These are phyloP conservation scores for Neodontobutis hainanensis DNA, from an alignment of 2,113 vertebrate species.

Conservation along the genomic window DNA sequence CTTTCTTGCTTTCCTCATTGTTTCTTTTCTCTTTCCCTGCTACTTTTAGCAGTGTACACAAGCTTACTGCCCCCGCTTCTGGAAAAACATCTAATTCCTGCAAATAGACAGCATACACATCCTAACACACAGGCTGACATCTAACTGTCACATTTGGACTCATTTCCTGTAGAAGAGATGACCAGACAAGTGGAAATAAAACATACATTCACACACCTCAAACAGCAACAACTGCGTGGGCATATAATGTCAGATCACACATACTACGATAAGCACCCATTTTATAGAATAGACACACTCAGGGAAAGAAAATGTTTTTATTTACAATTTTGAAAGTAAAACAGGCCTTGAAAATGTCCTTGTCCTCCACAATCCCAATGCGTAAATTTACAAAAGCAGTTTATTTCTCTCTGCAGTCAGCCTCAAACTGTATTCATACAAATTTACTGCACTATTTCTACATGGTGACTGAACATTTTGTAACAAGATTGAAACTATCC, in stretches of 20 bases:
- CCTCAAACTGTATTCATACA: background rate
- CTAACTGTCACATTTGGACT: slow-evolving; percentile 55
- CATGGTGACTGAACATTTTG: too few species aligned
- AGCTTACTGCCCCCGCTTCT: slow-evolving; percentile 52
- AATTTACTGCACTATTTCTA: background rate
- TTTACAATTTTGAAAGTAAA: background rate
- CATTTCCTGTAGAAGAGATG: slow-evolving; percentile 58
- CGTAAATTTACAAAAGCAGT: background rate
- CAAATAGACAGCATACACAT: slow-evolving; percentile 9
- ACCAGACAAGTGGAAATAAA: slow-evolving; percentile 66
- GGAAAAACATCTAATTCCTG: slow-evolving; percentile 20
- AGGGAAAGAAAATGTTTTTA: slow-evolving; percentile 10
- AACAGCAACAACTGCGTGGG: slow-evolving; percentile 48
- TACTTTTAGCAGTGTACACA: slow-evolving; percentile 55
- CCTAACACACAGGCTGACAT: slow-evolving; percentile 19
- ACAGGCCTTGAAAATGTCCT: background rate
- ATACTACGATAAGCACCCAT: slow-evolving; percentile 65
- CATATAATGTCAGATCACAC: slow-evolving; percentile 62
- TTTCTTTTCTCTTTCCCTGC: slow-evolving; percentile 48
- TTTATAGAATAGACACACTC: slow-evolving; percentile 61
- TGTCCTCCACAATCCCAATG: background rate
- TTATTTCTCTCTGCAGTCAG: background rate
- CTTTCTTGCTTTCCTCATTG: slow-evolving; percentile 52
- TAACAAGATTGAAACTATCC: too few species aligned
- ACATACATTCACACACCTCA: slow-evolving; percentile 62